phyloP scores from a whole-genome alignment of 2,113 vertebrate species.

The Phyllopteryx taeniolatus region DNA sequence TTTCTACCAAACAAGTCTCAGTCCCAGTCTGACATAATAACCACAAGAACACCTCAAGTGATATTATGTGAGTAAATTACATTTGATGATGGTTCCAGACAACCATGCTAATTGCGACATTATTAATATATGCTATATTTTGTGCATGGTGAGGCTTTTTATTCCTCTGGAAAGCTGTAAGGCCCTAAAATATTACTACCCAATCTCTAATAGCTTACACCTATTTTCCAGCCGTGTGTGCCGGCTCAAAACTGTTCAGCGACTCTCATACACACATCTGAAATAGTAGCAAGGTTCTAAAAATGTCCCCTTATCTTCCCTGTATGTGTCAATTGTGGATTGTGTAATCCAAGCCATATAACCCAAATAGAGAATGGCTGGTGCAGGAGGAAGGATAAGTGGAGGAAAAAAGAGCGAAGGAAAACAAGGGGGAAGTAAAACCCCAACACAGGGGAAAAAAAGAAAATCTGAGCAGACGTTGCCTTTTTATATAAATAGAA shows the following conservation, averaged over 20 bases:
- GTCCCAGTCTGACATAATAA: not conserved
- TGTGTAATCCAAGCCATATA: slow-evolving; percentile 46
- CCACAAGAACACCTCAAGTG: not conserved
- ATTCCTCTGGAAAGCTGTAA: slow-evolving; percentile 42
- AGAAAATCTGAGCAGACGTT: slow-evolving; percentile 27
- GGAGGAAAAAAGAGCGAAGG: not conserved
- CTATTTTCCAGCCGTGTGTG: slow-evolving; percentile 66
- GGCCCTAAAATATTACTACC: slow-evolving; percentile 66
- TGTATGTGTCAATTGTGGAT: slow-evolving; percentile 54
- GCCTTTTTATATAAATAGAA: slow-evolving; percentile 22
- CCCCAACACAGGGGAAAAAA: slow-evolving; percentile 30
- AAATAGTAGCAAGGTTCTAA: slow-evolving; percentile 53
- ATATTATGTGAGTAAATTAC: slow-evolving; percentile 1
- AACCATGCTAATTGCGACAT: slow-evolving; percentile 38
- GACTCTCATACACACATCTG: slow-evolving; percentile 32
- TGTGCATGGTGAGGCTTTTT: slow-evolving; percentile 42
- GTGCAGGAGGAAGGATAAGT: slow-evolving; percentile 47
- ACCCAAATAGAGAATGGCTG: slow-evolving; percentile 40
- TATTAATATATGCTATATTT: slow-evolving; percentile 56
- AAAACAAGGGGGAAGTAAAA: slow-evolving; percentile 41
- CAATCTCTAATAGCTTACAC: slow-evolving; percentile 56
- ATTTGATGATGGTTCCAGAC: slow-evolving; percentile 17
- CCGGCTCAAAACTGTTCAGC: slow-evolving; percentile 48
- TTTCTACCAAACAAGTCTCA: not conserved
- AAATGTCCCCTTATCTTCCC: slow-evolving; percentile 73